Conservation (phyloP, 2,888 invertebrate genomes). For the Lochmaea capreae region DNA sequence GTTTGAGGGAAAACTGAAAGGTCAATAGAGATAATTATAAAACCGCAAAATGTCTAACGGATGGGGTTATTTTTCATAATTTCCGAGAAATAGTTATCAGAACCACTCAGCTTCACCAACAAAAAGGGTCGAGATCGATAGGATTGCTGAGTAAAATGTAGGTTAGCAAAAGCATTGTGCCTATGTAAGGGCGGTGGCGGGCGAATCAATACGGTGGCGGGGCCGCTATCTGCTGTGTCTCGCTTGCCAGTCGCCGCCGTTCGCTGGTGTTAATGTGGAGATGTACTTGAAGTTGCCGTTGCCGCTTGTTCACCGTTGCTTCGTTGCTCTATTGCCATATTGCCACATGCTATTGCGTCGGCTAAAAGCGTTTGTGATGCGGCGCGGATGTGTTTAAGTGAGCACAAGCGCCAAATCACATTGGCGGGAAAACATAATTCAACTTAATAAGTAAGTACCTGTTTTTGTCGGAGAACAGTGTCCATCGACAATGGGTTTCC, state of each 20-base stretch:
- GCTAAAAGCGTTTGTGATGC: slow-evolving; percentile 5
- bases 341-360: slow-evolving; percentile 4
- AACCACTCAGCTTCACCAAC: slow-evolving; percentile 28
- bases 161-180: slow-evolving; percentile 62
- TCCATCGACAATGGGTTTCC: slow-evolving; percentile 63
- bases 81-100: neutral
- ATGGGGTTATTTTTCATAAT: neutral
- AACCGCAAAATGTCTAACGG: neutral
- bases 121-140: slow-evolving; percentile 54
- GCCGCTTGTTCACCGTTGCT: neutral
- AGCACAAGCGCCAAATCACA: slow-evolving; percentile 29
- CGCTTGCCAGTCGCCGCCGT: slow-evolving; percentile 15
- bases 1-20: neutral
- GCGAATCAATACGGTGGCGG: slow-evolving; percentile 52
- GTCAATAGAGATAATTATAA: neutral
- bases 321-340: slow-evolving; percentile 4
- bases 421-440: slow-evolving; percentile 36
- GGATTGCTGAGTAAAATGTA: slow-evolving; percentile 59
- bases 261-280: neutral
- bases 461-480: slow-evolving; percentile 64
- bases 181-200: slow-evolving; percentile 55
- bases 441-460: slow-evolving; percentile 52
- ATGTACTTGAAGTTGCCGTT: neutral
- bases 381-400: neutral
- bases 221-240: slow-evolving; percentile 35